Evolutionary conservation across 2,113 vertebrate genomes (phyloP).

Genomic region (Pogona vitticeps): DNA sequence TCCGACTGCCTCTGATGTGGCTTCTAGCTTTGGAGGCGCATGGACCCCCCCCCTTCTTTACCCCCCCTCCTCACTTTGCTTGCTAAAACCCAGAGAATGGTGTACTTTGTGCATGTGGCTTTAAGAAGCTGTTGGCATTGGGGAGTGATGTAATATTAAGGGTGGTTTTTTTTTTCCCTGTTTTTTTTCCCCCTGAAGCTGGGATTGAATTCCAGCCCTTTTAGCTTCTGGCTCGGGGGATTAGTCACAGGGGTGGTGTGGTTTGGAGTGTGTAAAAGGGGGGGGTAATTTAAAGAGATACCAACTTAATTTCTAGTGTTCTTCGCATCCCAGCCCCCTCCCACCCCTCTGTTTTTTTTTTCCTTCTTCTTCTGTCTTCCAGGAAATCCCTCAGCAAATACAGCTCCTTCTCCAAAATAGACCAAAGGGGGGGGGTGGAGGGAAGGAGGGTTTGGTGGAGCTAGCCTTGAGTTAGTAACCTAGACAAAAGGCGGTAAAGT

Average conservation of each 20-base stretch:
- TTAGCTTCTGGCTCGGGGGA: conserved; percentile 59
- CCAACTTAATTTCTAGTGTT: background rate
- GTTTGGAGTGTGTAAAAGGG: conserved; percentile 24
- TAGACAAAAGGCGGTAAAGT: background rate
- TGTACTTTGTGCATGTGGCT: background rate
- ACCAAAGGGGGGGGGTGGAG: background rate
- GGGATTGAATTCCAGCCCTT: conserved; percentile 59
- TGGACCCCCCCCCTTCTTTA: background rate
- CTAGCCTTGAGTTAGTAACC: background rate
- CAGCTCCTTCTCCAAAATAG: background rate
- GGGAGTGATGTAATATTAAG: conserved; percentile 57
- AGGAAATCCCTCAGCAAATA: conserved; percentile 30
- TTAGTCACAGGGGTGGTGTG: conserved; percentile 58
- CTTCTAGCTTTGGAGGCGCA: background rate
- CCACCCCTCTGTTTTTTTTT: background rate
- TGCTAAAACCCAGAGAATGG: conserved; percentile 28
- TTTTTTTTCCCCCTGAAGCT: conserved; percentile 25
- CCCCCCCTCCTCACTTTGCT: conserved; percentile 14
- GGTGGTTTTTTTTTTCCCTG: background rate
- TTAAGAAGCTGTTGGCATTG: conserved; percentile 16
- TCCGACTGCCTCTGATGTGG: conserved; percentile 17
- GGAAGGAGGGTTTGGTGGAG: background rate
- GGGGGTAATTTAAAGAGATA: conserved; percentile 18
- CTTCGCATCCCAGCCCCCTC: background rate
- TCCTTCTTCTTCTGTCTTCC: background rate